Percentiles rank a stretch among this genome's conserved stretches.
These are phyloP conservation scores for Clinocottus analis DNA, from an alignment of 2,113 vertebrate genomes.

Conservation along the genomic window DNA sequence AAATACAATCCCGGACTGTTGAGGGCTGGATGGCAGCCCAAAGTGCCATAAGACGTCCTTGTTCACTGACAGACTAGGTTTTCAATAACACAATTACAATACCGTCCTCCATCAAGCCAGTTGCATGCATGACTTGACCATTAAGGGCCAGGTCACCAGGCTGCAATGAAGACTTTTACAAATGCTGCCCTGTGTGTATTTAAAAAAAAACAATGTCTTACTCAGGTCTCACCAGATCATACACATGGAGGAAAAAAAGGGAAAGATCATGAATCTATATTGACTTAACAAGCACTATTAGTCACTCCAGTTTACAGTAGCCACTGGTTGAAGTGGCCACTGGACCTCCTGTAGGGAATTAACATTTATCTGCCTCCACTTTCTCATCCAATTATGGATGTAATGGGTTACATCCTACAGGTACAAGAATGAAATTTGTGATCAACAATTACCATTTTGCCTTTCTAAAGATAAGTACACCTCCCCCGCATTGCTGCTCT, in stretches of 20 bases:
- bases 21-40: constrained; percentile 74
- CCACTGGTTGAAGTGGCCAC: not conserved
- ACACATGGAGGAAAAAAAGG: not conserved
- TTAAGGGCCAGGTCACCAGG: constrained; percentile 58
- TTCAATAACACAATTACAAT: constrained; percentile 82
- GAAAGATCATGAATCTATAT: not conserved
- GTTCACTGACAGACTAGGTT: constrained; percentile 75
- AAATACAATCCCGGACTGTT: constrained; percentile 83
- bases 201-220: constrained; percentile 30
- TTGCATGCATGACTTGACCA: constrained; percentile 70
- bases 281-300: not conserved
- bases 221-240: constrained; percentile 4
- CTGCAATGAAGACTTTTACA: constrained; percentile 41
- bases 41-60: constrained; percentile 79
- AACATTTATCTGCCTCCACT: constrained; percentile 35
- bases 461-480: constrained; percentile 16
- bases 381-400: constrained; percentile 35
- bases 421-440: constrained; percentile 25
- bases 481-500: not conserved
- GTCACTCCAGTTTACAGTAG: constrained; percentile 15
- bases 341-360: constrained; percentile 10
- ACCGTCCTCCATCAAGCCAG: constrained; percentile 64
- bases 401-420: constrained; percentile 32
- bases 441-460: constrained; percentile 20
- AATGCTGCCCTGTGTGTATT: constrained; percentile 17